Conservation (phyloP, 2,113 vertebrate species). For the Tor tambroides region DNA sequence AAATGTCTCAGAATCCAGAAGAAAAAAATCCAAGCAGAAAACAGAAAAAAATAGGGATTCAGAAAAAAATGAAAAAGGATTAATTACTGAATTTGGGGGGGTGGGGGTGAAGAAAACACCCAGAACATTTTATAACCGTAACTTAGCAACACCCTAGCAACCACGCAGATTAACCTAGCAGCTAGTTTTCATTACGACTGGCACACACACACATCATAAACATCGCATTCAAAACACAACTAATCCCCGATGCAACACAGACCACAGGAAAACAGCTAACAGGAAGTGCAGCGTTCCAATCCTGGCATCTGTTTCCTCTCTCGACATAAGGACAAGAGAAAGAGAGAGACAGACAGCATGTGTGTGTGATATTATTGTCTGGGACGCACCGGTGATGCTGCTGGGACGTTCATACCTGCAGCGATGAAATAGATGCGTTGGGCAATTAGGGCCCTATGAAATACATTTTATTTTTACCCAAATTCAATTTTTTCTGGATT, state of each 20-base stretch:
- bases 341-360: neutral
- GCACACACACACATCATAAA: neutral
- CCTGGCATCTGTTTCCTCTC: slow-evolving; percentile 42
- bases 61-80: too few species aligned
- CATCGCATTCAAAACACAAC: neutral
- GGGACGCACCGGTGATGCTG: too few species aligned
- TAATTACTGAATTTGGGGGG: too few species aligned
- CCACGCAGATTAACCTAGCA: neutral
- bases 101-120: too few species aligned
- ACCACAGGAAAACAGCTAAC: slow-evolving; percentile 46
- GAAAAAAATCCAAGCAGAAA: too few species aligned
- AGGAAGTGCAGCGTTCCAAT: slow-evolving; percentile 45
- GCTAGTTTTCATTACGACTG: neutral
- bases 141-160: neutral
- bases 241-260: neutral
- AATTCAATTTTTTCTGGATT: too few species aligned
- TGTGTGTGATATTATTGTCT: neutral
- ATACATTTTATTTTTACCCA: too few species aligned
- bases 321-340: neutral
- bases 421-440: too few species aligned
- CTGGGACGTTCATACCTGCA: too few species aligned
- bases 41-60: too few species aligned
- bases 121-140: neutral
- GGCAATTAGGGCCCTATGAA: too few species aligned
- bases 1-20: too few species aligned